Evolutionary conservation across 2,113 vertebrate genomes (phyloP), one percentile per base, ranked within the genome.

Genomic region (Micromys minutus): DNA sequence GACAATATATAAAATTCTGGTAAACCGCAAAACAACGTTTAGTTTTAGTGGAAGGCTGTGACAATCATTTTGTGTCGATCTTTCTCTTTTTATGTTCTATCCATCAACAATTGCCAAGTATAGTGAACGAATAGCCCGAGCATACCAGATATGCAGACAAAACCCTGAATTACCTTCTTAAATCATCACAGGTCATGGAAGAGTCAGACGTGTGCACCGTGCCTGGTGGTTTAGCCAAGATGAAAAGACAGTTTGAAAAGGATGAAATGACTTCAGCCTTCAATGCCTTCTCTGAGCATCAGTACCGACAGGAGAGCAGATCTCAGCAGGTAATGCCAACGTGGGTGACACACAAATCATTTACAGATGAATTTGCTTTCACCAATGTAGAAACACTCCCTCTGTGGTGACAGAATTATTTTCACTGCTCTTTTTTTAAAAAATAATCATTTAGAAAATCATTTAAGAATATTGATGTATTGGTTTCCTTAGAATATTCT

Each of bases 161-260:
- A 36, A 94, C 84, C 16, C 5, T 86, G 31, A 94, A 59, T 61
- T 72, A 88, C 89, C 55, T 29, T 75, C 92, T 94, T 97, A 84
- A 97, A 97, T 98, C 96, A 95, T 97, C 94, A 97, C 98, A 99
- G 99, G 98, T 98, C 98, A 98, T 99, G 98, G 99, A 99, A 96
- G 99, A 99, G 96, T 98, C 98, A 39, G 99, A 99, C 95, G 98
- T 98, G 95, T 99, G 98, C 96, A 98, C 98, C 55, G 98, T 99
- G 97, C 99, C 99, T 94, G 99, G 99, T 95, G 99, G 99, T 96
- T 97, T 99, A 92, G 99, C 99, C 97, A 99, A 98, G 76, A 98
- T 99, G 98, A 99, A 99, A 97, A 99, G 98, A 98, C 99, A 99
- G 90, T 99, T 99, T 81, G 99, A 99, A 97, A 99, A 97, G 97